Base-by-base conservation (phyloP, 2,113 vertebrate genomes). In the Myiagra hebetior region DNA sequence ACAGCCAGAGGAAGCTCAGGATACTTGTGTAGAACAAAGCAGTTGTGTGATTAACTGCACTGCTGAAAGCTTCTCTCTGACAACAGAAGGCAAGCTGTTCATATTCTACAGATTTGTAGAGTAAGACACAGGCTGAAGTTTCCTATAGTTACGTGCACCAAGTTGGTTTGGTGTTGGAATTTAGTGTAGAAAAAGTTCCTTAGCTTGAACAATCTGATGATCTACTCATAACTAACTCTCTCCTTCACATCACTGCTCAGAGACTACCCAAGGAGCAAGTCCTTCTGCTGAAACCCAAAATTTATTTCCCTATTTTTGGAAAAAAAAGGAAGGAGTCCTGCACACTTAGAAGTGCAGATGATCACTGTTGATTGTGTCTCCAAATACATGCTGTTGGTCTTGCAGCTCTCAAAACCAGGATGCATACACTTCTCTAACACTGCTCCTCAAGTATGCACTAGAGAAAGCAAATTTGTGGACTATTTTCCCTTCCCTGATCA, bases 121-220 rank as follows among this genome's bases (percentile, higher is more conserved):
- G 1, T 26, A 31, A 24, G 23, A 37, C 19, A 42, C 3, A 59
- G 64, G 31, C 30, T 69, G 14, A 52, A 50, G 18, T 30, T 35
- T 57, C 39, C 55, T 27, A 30, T 0, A 46, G 31, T 67, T 77
- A 17, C 0, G 1, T 17, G 15, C 27, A 59, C 9, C 18, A 10
- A 24, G 47, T 26, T 37, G 27, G 26, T 24, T 39, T 42, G 18
- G 10, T 33, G 26, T 8, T 78, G 21, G 28, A 65, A 77, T 59
- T 89, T 4, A 39, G 39, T 8, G 5, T 4, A 85, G 80, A n/a
- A 2, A 72, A 12, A 2, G 4, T 37, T 72, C 39, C 46, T 63
- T 15, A 53, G 44, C 49, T 68, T 76, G 53, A 91, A 64, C 52
- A 70, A 42, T 11, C 18, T 30, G 18, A 72, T 11, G 50, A 41